Conservation (phyloP, 2,113 vertebrate genomes). For the Ceyx melanurus region DNA sequence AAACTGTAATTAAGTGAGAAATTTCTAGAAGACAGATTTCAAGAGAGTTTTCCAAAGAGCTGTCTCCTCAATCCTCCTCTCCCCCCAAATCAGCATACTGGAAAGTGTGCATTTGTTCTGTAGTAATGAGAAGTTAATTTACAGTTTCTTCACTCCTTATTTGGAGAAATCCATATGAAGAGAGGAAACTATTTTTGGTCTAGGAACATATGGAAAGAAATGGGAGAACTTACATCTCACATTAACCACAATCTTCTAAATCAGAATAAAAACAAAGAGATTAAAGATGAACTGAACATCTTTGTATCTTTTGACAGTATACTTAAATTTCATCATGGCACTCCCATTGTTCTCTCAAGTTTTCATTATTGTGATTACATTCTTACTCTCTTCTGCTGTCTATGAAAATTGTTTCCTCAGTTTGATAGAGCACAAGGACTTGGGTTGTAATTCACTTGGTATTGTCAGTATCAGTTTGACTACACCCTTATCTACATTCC, state of each 20-base stretch:
- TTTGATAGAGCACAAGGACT: constrained; percentile 32
- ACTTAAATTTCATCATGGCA: neutral
- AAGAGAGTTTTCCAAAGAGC: constrained; percentile 45
- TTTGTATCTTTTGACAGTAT: neutral
- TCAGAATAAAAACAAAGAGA: constrained; percentile 30
- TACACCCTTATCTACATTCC: neutral
- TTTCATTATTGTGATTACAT: neutral
- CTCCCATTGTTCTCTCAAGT: neutral
- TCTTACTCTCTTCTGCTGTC: neutral
- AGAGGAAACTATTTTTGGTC: constrained; percentile 58
- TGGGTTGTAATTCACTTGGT: constrained; percentile 14
- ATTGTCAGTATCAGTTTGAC: constrained; percentile 25
- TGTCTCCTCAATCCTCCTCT: constrained; percentile 28
- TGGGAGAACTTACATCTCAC: constrained; percentile 14
- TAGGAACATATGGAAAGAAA: constrained; percentile 65
- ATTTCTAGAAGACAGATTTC: constrained; percentile 45
- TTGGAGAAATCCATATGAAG: constrained; percentile 57
- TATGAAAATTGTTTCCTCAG: neutral
- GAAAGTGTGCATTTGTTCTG: constrained; percentile 40
- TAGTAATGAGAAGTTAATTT: constrained; percentile 70
- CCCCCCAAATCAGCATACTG: constrained; percentile 39
- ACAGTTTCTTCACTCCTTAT: constrained; percentile 52
- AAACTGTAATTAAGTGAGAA: constrained; percentile 28
- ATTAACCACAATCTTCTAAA: neutral
- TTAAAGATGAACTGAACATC: neutral